Percentiles rank a stretch among this genome's conserved stretches.
These are phyloP conservation scores for Mesoligia furuncula DNA, from an alignment of 2,888 invertebrate species.

Conservation along the genomic window DNA sequence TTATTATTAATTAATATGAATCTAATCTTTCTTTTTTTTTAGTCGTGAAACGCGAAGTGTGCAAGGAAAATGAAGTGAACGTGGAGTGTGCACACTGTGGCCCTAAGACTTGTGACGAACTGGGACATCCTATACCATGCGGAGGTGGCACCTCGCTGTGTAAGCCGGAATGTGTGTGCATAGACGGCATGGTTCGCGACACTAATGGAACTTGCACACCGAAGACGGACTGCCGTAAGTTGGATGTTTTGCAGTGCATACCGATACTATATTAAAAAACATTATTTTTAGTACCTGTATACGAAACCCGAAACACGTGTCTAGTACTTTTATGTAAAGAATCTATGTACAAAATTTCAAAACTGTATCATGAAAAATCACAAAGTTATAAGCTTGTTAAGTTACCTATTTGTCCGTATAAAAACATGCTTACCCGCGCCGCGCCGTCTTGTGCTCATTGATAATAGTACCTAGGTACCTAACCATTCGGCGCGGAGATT, in stretches of 20 bases:
- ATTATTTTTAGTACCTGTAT: too few relatives aligned
- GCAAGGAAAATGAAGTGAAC: constrained; percentile 74
- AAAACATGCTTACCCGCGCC: too few relatives aligned
- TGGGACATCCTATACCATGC: constrained; percentile 77
- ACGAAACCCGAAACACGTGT: too few relatives aligned
- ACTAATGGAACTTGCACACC: constrained; percentile 76
- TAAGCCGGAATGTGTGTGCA: constrained; percentile 79
- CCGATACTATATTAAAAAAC: neutral
- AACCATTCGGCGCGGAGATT: too few relatives aligned
- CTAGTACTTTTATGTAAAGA: too few relatives aligned
- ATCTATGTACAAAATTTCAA: too few relatives aligned
- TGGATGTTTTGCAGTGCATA: neutral
- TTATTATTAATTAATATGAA: neutral
- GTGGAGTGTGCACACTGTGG: constrained; percentile 80
- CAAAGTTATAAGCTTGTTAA: too few relatives aligned
- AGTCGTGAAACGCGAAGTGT: constrained; percentile 76
- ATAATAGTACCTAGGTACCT: too few relatives aligned
- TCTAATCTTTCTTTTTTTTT: constrained; percentile 14
- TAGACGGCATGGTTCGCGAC: constrained; percentile 76
- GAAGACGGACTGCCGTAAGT: constrained; percentile 77
- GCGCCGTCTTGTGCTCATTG: too few relatives aligned
- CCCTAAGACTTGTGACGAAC: constrained; percentile 78
- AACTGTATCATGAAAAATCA: too few relatives aligned
- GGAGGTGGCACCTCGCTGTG: constrained; percentile 75
- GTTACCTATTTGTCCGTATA: too few relatives aligned